phyloP scores from a whole-genome alignment of 2,888 invertebrate genomes.

The Incurvaria masculella region DNA sequence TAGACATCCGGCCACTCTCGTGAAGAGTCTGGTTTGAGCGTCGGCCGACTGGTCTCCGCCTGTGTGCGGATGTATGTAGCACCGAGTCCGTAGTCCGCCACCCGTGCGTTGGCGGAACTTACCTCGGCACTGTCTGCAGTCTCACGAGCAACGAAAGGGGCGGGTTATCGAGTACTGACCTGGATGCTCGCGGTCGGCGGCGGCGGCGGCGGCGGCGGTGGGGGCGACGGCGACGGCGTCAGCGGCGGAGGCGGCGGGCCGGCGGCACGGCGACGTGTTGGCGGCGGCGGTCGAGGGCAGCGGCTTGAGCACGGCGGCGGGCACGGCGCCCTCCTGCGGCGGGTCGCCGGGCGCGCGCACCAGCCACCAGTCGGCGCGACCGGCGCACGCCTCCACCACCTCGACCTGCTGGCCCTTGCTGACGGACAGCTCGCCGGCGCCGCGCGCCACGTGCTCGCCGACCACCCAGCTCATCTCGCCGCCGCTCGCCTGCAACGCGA shows the following conservation, averaged over 20 bases:
- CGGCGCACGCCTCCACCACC: constrained; percentile 73
- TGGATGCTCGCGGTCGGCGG: too few species aligned
- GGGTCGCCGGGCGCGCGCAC: constrained; percentile 62
- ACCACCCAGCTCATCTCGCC: constrained; percentile 91
- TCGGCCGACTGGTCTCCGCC: too few species aligned
- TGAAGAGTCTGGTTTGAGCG: too few species aligned
- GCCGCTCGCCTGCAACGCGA: constrained; percentile 64
- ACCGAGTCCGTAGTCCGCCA: too few species aligned
- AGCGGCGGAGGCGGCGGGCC: constrained; percentile 25
- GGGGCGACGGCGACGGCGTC: too few species aligned
- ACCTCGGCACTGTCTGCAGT: too few species aligned
- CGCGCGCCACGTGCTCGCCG: constrained; percentile 77
- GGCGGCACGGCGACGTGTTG: constrained; percentile 45
- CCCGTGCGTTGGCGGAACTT: too few species aligned
- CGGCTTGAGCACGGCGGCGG: constrained; percentile 73
- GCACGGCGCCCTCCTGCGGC: constrained; percentile 77
- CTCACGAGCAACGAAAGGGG: too few species aligned
- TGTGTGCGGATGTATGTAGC: too few species aligned
- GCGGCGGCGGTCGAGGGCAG: constrained; percentile 48
- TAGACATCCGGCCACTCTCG: too few species aligned
- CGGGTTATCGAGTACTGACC: too few species aligned
- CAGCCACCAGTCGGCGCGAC: constrained; percentile 68
- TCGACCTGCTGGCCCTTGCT: constrained; percentile 93
- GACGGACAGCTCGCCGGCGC: constrained; percentile 78
- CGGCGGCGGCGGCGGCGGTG: too few species aligned